Base-by-base conservation (phyloP, 2,888 invertebrate species). In the Trichacis sp. region DNA sequence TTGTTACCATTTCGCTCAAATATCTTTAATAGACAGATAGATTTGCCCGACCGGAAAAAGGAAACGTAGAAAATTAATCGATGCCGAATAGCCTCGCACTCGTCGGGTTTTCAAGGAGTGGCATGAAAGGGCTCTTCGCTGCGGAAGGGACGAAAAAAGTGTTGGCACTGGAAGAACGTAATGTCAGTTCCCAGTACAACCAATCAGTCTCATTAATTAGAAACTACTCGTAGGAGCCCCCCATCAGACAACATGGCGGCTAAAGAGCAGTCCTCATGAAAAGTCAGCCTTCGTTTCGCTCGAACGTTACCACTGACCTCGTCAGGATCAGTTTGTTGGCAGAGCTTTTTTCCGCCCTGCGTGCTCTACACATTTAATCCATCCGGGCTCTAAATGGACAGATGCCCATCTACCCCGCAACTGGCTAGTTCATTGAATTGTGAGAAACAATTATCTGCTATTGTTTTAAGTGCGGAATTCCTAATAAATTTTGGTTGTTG, bases 141-240 rank as follows among this genome's bases (percentile, higher is more conserved):
- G 36, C 42, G 52, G 64, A 66, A 67, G 68, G 69, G 65, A 66
- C 71, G 70, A 70, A 76, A 75, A 73, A 74, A 68, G 63, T 48
- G 55, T 62, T 52, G 60, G 57, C 61, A 63, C 58, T 54, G 65
- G 61, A 70, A 64, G 69, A 69, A 66, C 69, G 62, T 64, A 40
- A 59, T 62, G 52, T 54, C 55, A 59, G 64, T 49, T 40, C 60
- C 8, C 24, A 59, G 59, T 49, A 38, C 60, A 70, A 71, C 75
- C 77, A 76, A 77, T 78, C 75, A 74, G 73, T 74, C 65, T 60
- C 71, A 74, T 76, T 78, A 79, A 79, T 79, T 78, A 78, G 73
- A 75, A 78, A 73, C 73, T 73, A 70, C 76, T 76, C 66, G 73
- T 67, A 64, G 54, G 64, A 36, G 64, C 66, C 73, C 70, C 70